Evolutionary conservation across 2,797 vertebrate species (phyloP), one percentile per base, ranked within the genome.

Genomic region (Myiotriccus ornatus): DNA sequence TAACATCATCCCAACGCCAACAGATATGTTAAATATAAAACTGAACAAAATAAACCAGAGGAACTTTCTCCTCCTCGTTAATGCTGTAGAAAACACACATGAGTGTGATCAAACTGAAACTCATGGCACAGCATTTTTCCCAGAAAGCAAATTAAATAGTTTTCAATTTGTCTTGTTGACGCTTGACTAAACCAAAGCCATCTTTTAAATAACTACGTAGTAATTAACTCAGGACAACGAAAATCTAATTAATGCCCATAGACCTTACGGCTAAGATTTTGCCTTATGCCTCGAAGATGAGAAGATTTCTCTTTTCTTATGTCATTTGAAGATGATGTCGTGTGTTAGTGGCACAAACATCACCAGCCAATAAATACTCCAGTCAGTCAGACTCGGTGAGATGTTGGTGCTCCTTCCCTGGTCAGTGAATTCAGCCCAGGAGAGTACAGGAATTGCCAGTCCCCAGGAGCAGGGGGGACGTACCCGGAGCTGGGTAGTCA

Each of bases 401-500:
- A 52, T 74, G 43, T 10, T 37, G 43, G 25, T 60, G 55, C 32
- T 69, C 1, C 34, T 81, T 44, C 16, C 57, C 62, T 34, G 18
- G 47, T n/a, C 68, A 77, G 41, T 34, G 16, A 46, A 19, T 41
- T 57, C 17, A 35, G 23, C 28, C n/a, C 17, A 3, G 13, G 23
- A 35, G 32, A 34, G 46, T 9, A 64, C 44, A 75, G 1, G 17
- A 74, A 78, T n/a, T 57, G 46, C 22, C 23, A 34, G 21, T 9
- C 41, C 41, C 32, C 39, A 25, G 44, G 28, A 55, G 11, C 50
- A 47, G 46, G 2, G 67, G 15, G 49, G 27, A 49, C 92, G 3
- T 93, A 99, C 99, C 98, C 98, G 98, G 59, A 99, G 98, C 96
- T 99, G 98, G 37, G 98, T 91, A 6, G 87, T 69, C 11, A 99